phyloP scores from a whole-genome alignment of 2,797 vertebrate species.

The Linurgus olivaceus region DNA sequence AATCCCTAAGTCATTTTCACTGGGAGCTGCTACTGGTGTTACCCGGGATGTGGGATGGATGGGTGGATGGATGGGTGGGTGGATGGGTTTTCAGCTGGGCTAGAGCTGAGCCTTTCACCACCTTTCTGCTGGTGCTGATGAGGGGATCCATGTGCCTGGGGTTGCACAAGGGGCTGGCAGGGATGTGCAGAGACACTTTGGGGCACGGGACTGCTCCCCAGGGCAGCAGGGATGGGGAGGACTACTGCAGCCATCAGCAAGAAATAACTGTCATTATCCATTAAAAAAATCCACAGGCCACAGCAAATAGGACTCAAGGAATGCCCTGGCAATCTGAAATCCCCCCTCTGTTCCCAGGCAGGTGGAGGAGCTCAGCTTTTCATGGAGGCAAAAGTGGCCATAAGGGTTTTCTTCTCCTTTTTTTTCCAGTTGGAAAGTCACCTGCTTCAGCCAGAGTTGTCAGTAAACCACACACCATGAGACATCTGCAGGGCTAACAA shows the following conservation, averaged over 20 bases:
- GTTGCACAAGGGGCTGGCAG: not conserved
- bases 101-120: not conserved
- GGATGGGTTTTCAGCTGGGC: not conserved
- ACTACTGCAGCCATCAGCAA: not conserved
- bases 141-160: accelerated
- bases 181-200: not conserved
- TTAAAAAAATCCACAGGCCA: not conserved
- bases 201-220: accelerated
- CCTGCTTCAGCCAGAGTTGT: not conserved
- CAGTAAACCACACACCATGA: not conserved
- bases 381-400: not conserved
- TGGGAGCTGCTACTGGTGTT: not conserved
- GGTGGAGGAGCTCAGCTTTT: not conserved
- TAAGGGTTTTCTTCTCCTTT: not conserved
- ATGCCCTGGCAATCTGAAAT: not conserved
- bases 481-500: not conserved
- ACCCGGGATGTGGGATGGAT: not conserved
- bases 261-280: not conserved
- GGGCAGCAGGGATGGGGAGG: not conserved
- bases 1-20: not conserved
- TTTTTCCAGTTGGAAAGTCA: not conserved
- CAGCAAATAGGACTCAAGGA: not conserved
- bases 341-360: not conserved
- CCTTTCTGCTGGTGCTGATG: not conserved
- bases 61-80: not conserved